A percentile compares a stretch with the other conserved stretches of the same genome.
phyloP scores from a whole-genome alignment of 2,113 vertebrate species.

The Tachysurus fulvidraco region DNA sequence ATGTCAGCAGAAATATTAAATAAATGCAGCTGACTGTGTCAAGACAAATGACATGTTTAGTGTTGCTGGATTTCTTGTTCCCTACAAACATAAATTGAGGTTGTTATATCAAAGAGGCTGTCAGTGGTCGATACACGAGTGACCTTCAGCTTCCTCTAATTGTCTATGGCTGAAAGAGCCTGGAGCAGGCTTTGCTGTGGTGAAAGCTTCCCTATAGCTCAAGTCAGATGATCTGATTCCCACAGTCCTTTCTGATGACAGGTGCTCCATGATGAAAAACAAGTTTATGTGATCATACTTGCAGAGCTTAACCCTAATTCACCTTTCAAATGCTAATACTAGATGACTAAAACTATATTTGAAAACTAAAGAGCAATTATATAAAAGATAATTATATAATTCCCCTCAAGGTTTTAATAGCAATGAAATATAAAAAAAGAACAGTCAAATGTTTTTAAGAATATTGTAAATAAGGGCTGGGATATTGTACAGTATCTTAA shows the following conservation, averaged over 20 bases:
- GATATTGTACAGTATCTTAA: too few relatives aligned
- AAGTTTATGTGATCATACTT: conserved; percentile 16
- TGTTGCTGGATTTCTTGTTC: background rate
- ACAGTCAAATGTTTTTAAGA: background rate
- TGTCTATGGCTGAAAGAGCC: conserved; percentile 20
- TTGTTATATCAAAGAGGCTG: background rate
- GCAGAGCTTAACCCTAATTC: background rate
- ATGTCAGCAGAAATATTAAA: background rate
- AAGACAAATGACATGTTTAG: background rate
- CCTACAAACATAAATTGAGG: background rate
- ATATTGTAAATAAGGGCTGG: background rate
- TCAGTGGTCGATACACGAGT: background rate
- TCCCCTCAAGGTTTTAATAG: background rate
- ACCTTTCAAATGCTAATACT: background rate
- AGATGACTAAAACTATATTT: background rate
- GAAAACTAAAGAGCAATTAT: background rate
- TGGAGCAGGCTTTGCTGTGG: conserved; percentile 15
- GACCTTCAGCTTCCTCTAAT: conserved; percentile 28
- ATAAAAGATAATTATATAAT: background rate
- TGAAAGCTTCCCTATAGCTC: background rate
- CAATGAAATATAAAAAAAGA: background rate
- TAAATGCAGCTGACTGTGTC: background rate
- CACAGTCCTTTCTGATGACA: background rate
- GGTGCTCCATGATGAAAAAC: conserved; percentile 9
- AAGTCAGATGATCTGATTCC: conserved; percentile 33